phyloP scores from a whole-genome alignment of 1,140 invertebrate genomes.

The Macrotrachela quadricornifera region DNA sequence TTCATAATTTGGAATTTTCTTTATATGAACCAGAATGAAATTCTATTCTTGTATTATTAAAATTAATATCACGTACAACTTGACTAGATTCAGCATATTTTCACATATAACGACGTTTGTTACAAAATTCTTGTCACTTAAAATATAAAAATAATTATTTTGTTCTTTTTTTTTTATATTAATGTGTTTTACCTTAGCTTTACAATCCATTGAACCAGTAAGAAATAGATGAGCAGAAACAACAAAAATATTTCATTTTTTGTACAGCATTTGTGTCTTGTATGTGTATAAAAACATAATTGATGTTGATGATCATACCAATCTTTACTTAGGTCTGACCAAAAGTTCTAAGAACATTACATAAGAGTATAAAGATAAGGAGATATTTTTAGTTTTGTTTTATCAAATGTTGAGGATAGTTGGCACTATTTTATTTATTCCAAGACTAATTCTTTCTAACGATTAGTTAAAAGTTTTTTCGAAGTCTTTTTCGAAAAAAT shows the following conservation, averaged over 20 bases:
- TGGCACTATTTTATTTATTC: too few species aligned
- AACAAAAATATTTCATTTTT: conserved; percentile 83
- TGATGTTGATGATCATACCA: conserved; percentile 73
- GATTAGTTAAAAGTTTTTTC: too few species aligned
- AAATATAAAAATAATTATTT: too few species aligned
- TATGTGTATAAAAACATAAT: conserved; percentile 90
- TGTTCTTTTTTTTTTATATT: too few species aligned
- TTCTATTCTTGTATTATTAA: conserved; percentile 73
- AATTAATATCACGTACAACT: conserved; percentile 81
- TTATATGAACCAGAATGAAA: conserved; percentile 72
- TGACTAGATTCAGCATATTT: conserved; percentile 91
- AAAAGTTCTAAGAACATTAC: too few species aligned
- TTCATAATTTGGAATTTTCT: conserved; percentile 84
- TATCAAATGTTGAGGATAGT: too few species aligned
- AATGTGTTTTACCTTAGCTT: conserved; percentile 45
- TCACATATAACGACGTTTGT: conserved; percentile 68
- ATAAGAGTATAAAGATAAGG: too few species aligned
- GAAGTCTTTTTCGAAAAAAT: too few species aligned
- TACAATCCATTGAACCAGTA: conserved; percentile 83
- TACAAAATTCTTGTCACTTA: conserved; percentile 75
- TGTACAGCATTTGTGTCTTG: conserved; percentile 89
- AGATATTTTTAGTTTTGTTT: too few species aligned
- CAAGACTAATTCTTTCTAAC: too few species aligned
- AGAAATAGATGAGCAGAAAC: conserved; percentile 75
- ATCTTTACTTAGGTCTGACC: too few species aligned